Percentiles rank a stretch among this genome's conserved stretches.
Evolutionary conservation across 2,797 vertebrate genomes (phyloP).

Genomic region (Acestrorhynchus altus): DNA sequence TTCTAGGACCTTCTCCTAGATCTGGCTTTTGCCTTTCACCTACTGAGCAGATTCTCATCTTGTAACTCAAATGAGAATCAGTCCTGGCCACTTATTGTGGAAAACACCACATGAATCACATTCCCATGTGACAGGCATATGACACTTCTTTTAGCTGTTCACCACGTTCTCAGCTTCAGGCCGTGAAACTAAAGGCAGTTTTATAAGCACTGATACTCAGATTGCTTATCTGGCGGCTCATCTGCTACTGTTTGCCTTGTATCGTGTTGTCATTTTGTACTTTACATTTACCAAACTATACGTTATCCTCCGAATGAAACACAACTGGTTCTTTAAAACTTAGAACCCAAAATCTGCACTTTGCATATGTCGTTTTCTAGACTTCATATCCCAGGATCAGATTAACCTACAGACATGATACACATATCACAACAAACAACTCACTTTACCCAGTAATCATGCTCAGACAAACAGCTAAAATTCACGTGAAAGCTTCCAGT

Average conservation of each 20-base stretch:
- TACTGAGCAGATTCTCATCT: neutral
- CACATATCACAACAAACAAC: too few species aligned
- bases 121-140: neutral
- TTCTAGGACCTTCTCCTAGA: conserved; percentile 10
- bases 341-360: too few species aligned
- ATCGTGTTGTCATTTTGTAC: neutral
- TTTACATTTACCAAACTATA: neutral
- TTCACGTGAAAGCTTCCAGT: too few species aligned
- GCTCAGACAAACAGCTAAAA: too few species aligned
- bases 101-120: conserved; percentile 8
- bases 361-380: too few species aligned
- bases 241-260: neutral
- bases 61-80: conserved; percentile 18
- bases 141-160: neutral
- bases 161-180: neutral
- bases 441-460: too few species aligned
- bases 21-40: conserved; percentile 15
- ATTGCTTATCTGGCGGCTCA: conserved; percentile 23
- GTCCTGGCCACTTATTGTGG: neutral
- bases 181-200: neutral
- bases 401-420: too few species aligned
- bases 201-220: neutral
- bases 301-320: neutral
- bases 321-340: neutral
- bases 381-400: too few species aligned